phyloP scores from a whole-genome alignment of 2,113 vertebrate species.

The Cacatua alba region DNA sequence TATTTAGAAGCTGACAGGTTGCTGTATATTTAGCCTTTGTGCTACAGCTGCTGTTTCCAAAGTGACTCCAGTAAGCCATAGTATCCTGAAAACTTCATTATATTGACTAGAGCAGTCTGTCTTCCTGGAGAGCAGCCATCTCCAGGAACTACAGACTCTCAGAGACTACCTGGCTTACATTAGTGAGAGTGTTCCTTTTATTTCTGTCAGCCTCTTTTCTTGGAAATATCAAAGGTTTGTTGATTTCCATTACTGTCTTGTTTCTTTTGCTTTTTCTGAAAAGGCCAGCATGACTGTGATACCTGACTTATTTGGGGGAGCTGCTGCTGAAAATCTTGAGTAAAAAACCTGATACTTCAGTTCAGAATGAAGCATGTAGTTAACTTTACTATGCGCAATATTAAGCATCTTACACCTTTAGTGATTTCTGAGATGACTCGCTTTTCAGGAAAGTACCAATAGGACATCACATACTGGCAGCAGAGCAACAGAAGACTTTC shows the following conservation, averaged over 20 bases:
- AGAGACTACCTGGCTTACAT: not conserved
- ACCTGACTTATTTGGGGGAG: not conserved
- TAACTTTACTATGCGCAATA: not conserved
- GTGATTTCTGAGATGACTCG: not conserved
- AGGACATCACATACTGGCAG: not conserved
- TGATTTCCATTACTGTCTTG: not conserved
- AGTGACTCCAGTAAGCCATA: not conserved
- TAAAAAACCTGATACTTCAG: not conserved
- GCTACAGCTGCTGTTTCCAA: not conserved
- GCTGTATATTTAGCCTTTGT: not conserved
- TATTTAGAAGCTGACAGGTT: not conserved
- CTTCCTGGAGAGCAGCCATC: not conserved
- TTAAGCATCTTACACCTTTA: not conserved
- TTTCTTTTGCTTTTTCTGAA: not conserved
- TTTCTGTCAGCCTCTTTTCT: not conserved
- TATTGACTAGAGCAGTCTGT: not conserved
- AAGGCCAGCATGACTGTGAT: not conserved
- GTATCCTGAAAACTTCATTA: not conserved
- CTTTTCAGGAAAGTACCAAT: not conserved
- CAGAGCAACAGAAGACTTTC: not conserved
- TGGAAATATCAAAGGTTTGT: not conserved
- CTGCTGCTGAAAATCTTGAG: not conserved
- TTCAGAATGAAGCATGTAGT: not conserved
- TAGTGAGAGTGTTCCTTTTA: not conserved
- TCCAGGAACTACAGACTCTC: not conserved